Conservation (phyloP, 2,113 vertebrate genomes). For the Bettongia penicillata region DNA sequence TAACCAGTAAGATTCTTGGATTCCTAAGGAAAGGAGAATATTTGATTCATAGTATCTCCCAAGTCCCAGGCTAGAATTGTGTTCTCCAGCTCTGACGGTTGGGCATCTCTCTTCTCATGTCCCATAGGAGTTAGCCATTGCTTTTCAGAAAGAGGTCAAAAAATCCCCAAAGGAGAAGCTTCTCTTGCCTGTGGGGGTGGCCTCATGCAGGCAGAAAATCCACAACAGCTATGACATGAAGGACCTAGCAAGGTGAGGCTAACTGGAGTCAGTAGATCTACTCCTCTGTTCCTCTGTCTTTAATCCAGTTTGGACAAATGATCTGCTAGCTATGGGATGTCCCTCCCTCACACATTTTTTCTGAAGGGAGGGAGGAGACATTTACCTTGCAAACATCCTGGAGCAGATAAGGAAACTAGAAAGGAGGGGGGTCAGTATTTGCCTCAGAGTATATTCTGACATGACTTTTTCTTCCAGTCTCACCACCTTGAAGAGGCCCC, state of each 20-base stretch:
- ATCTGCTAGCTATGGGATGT: rapidly evolving
- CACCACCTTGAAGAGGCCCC: neutral
- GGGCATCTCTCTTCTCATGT: neutral
- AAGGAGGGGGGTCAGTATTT: neutral
- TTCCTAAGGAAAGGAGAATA: neutral
- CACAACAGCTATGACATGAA: constrained; percentile 88
- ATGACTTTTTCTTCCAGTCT: neutral
- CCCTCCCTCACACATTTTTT: neutral
- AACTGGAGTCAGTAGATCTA: neutral
- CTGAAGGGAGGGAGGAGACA: neutral
- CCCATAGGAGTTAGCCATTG: constrained; percentile 83
- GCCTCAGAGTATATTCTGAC: neutral
- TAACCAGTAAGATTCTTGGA: neutral
- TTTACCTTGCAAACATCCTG: constrained; percentile 27
- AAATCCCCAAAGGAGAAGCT: constrained; percentile 81
- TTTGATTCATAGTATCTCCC: neutral
- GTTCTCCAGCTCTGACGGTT: neutral
- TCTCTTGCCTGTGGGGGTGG: constrained; percentile 86
- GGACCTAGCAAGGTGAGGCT: constrained; percentile 84
- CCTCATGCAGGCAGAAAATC: constrained; percentile 86
- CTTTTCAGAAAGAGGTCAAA: constrained; percentile 82
- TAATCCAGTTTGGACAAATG: neutral
- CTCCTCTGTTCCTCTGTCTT: neutral
- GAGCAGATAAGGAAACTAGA: neutral
- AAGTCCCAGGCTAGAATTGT: neutral